A percentile compares a stretch with the other conserved stretches of the same genome.
phyloP scores from a whole-genome alignment of 2,888 invertebrate species.

The Adelphocoris suturalis region DNA sequence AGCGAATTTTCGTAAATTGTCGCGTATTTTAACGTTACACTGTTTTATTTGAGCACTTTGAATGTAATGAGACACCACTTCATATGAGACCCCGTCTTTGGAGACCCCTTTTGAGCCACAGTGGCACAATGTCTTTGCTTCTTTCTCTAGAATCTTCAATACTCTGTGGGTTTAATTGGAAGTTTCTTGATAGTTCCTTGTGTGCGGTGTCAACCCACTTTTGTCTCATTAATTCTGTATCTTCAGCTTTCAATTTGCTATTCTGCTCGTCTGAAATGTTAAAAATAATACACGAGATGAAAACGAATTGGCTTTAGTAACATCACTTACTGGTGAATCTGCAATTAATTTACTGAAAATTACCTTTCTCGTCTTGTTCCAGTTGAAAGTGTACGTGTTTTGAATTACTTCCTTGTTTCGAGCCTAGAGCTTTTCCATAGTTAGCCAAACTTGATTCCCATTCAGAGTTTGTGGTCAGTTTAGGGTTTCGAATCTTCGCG shows the following conservation, averaged over 20 bases:
- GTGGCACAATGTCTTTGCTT: constrained; percentile 7
- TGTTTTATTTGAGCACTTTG: no score
- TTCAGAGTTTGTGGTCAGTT: neutral
- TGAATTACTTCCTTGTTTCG: neutral
- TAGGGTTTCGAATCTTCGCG: no score
- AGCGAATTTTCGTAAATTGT: no score
- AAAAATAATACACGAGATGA: neutral
- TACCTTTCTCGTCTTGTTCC: neutral
- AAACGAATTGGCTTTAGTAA: no score
- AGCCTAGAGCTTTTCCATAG: neutral
- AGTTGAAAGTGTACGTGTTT: neutral
- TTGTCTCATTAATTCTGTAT: neutral
- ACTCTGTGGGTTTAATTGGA: neutral
- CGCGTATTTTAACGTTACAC: no score
- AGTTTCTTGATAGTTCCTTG: neutral
- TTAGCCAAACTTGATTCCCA: constrained; percentile 9
- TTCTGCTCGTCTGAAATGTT: neutral
- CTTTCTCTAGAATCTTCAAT: neutral
- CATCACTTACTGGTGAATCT: neutral
- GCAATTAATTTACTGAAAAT: neutral
- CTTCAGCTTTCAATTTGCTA: neutral
- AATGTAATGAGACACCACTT: neutral
- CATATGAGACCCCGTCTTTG: neutral
- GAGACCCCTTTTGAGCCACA: neutral
- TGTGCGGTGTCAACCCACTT: constrained; percentile 41